These are phyloP conservation scores for Meandrina meandrites DNA, from an alignment of 92 coral and sea anemone species.

Conservation along the genomic window DNA sequence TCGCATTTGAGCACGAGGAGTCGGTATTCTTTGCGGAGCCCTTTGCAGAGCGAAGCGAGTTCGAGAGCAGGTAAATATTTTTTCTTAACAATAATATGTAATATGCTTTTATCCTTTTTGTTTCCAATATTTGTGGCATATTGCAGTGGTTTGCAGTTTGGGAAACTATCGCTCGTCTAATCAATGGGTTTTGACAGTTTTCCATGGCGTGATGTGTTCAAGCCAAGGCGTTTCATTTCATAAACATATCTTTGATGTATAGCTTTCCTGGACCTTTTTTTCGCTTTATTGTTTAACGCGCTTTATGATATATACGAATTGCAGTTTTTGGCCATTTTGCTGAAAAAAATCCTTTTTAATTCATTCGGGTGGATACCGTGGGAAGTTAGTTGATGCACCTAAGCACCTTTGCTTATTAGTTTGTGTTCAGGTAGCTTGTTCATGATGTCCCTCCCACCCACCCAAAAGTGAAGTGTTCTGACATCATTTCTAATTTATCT, in stretches of 20 bases:
- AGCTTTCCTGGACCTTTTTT: neutral
- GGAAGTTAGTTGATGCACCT: neutral
- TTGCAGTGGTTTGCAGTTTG: neutral
- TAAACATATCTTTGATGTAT: neutral
- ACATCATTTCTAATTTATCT: neutral
- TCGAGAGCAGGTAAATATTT: conserved; percentile 62
- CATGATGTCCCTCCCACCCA: neutral
- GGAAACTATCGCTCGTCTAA: neutral
- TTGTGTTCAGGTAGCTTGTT: too few relatives aligned
- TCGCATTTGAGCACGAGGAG: conserved; percentile 73
- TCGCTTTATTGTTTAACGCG: neutral
- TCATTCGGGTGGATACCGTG: neutral
- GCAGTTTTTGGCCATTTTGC: neutral
- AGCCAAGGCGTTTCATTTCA: neutral
- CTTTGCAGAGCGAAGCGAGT: conserved; percentile 66
- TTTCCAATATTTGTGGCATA: neutral
- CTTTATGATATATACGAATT: too few relatives aligned
- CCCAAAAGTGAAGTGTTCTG: neutral
- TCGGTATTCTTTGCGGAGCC: conserved; percentile 81
- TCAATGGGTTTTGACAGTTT: neutral
- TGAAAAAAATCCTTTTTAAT: neutral
- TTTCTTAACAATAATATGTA: too few relatives aligned
- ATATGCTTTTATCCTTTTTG: neutral
- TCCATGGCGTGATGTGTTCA: neutral
- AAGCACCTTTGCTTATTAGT: neutral